phyloP scores from a whole-genome alignment of 2,113 vertebrate genomes.

The Haemorhous mexicanus region DNA sequence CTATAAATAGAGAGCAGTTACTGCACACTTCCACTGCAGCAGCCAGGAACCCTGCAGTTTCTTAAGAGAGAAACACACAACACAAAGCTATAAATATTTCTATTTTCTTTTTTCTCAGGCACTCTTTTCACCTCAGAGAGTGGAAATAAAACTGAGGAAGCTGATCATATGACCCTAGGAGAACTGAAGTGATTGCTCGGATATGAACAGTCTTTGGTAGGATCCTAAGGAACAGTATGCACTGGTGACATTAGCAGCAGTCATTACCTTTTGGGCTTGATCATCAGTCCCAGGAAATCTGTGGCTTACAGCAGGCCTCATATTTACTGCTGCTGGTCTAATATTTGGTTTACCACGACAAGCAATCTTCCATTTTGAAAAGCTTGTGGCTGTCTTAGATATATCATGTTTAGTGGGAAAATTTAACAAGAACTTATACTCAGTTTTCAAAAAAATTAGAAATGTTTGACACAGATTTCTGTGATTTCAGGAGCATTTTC shows the following conservation, averaged over 20 bases:
- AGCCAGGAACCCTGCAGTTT: not conserved
- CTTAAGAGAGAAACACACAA: not conserved
- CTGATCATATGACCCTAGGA: not conserved
- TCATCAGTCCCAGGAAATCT: not conserved
- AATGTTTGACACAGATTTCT: not conserved
- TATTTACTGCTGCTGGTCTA: not conserved
- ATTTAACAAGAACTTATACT: not conserved
- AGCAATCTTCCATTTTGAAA: not conserved
- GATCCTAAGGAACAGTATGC: not conserved
- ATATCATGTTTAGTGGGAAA: not conserved
- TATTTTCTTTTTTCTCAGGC: conserved; percentile 9
- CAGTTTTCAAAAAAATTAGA: not conserved
- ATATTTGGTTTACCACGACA: not conserved
- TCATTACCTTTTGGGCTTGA: not conserved
- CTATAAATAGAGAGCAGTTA: not conserved
- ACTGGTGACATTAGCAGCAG: not conserved
- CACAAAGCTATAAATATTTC: not conserved
- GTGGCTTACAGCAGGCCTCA: not conserved
- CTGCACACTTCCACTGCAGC: not conserved
- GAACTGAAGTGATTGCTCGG: not conserved
- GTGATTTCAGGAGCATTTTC: not conserved
- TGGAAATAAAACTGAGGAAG: not conserved
- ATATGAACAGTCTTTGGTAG: not conserved
- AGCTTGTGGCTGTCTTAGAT: not conserved
- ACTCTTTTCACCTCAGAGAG: not conserved